Evolutionary conservation across 2,797 vertebrate species (phyloP), one percentile per base, ranked within the genome.

Genomic region (Limosa lapponica): DNA sequence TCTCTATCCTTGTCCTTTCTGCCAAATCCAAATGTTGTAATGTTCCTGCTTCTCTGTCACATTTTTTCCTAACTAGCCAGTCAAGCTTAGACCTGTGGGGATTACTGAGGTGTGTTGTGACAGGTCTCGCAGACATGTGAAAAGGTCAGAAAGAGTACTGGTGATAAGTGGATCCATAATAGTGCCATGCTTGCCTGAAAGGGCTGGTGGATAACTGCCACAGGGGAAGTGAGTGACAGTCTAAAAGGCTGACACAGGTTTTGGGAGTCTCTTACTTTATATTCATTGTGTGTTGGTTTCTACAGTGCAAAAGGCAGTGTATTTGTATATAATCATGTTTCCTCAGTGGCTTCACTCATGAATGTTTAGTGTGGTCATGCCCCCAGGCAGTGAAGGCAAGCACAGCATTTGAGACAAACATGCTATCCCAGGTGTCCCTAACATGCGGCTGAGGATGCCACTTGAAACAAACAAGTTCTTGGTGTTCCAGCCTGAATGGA

Each of bases 81-180:
- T 82, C 41, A 84, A 37, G 30, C 44, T 82, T 54, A 79, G 27
- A 46, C 46, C 61, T 65, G 44, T 75, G 37, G 82, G n/a, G 22
- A 89, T 93, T 92, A 79, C 52, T 51, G 36, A 65, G n/a, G 24
- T 84, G 8, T 61, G 16, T 57, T 89, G 44, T 79, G 69, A 36
- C 66, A 92, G 61, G 49, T 89, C n/a, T 71, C 52, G 55, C 11
- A 86, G 82, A 39, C 69, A 14, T 46, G 30, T 92, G 70, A 58
- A 87, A 93, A 94, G 66, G 62, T 94, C 87, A 95, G 51, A 44
- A 83, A 30, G 57, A 37, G 39, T 64, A 17, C 80, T 74, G 65
- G 36, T 71, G 34, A 44, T 67, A 90, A 89, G 78, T 75, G 67
- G 34, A 82, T 79, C 49, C 13, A 4, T 73, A 82, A 79, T 81